Conservation (phyloP, 37 sponge, comb jelly and placozoan species). For the Aplysina aerophoba region DNA sequence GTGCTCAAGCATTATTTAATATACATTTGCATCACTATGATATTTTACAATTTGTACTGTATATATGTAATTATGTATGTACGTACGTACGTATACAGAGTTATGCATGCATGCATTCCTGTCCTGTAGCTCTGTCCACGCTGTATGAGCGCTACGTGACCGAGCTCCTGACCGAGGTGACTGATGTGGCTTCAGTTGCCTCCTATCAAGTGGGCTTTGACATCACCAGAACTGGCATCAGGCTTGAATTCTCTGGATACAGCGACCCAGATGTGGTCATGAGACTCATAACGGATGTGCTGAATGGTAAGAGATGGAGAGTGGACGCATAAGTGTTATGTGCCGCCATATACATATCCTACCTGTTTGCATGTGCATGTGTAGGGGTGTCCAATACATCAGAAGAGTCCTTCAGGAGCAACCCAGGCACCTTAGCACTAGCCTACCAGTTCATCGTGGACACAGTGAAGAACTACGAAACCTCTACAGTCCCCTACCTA, state of each 20-base stretch:
- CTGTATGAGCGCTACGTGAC: conserved; percentile 36
- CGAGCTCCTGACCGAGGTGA: neutral
- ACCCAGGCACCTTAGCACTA: neutral
- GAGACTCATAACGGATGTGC: conserved; percentile 15
- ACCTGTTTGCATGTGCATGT: too few relatives aligned
- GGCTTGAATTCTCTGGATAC: conserved; percentile 59
- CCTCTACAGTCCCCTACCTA: conserved; percentile 35
- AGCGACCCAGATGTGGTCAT: conserved; percentile 54
- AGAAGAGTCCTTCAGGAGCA: too few relatives aligned
- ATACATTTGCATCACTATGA: too few relatives aligned
- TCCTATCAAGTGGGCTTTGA: conserved; percentile 39
- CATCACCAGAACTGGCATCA: conserved; percentile 41
- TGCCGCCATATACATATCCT: too few relatives aligned
- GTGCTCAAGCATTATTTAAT: too few relatives aligned
- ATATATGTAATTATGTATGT: too few relatives aligned
- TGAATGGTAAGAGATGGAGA: conserved; percentile 38
- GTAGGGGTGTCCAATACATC: too few relatives aligned
- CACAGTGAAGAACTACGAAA: conserved; percentile 45
- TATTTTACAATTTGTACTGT: too few relatives aligned
- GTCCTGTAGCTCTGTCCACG: conserved; percentile 24
- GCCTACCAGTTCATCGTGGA: neutral
- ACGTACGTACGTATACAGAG: too few relatives aligned
- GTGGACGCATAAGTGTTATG: too few relatives aligned
- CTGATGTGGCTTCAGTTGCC: conserved; percentile 53
- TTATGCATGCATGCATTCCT: too few relatives aligned